phyloP scores from a whole-genome alignment of 2,888 invertebrate species.

The Scaeva pyrastri region DNA sequence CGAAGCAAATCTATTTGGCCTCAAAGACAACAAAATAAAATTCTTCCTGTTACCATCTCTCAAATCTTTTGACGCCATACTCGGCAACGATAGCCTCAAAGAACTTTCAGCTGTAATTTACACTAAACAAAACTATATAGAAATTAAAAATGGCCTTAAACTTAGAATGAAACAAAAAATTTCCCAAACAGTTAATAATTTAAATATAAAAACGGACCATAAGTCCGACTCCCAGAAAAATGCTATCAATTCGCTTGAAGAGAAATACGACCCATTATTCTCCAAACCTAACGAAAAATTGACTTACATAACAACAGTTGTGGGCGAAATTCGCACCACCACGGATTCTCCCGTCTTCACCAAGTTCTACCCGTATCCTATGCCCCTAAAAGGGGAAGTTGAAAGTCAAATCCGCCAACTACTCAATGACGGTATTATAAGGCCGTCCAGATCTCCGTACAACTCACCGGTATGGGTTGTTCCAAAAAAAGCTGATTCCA shows the following conservation, averaged over 20 bases:
- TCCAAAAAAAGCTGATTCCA: background rate
- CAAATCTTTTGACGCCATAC: too few relatives aligned
- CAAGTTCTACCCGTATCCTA: constrained; percentile 4
- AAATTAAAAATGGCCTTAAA: too few relatives aligned
- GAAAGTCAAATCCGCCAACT: constrained; percentile 4
- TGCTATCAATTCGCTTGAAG: constrained; percentile 1
- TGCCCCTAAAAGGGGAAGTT: constrained; percentile 1
- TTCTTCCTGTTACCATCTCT: too few relatives aligned
- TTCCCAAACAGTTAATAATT: too few relatives aligned
- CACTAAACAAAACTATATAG: too few relatives aligned
- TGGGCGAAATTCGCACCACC: constrained; percentile 4
- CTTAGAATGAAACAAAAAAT: too few relatives aligned
- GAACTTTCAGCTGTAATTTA: too few relatives aligned
- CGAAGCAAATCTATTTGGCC: background rate
- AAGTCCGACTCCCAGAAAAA: constrained; percentile 1
- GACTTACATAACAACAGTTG: too few relatives aligned
- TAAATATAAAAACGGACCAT: background rate
- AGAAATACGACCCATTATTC: too few relatives aligned
- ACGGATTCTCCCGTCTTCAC: background rate
- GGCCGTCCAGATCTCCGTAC: constrained; percentile 4
- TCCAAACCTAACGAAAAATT: too few relatives aligned
- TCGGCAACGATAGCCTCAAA: too few relatives aligned
- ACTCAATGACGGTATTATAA: constrained; percentile 1
- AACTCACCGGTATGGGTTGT: too few relatives aligned
- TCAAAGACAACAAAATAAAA: background rate